phyloP scores from a whole-genome alignment of 2,888 invertebrate species.

The Mesochorus sp. region DNA sequence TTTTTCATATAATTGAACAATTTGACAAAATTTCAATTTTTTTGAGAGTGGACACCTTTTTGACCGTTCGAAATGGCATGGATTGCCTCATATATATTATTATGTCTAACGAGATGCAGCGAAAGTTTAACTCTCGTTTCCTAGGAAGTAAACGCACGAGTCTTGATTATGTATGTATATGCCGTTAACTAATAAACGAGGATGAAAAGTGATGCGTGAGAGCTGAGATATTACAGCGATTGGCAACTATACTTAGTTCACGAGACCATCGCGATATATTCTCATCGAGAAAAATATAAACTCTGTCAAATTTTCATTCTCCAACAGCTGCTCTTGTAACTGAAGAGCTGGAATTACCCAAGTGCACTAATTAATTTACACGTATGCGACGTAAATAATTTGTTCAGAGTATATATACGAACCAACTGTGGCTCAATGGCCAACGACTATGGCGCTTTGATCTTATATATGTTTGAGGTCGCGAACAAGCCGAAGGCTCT shows the following conservation, averaged over 20 bases:
- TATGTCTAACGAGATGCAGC: no score
- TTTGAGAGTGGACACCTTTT: no score
- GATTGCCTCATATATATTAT: no score
- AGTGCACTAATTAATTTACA: not conserved
- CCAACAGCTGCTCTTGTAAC: no score
- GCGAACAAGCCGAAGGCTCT: not conserved
- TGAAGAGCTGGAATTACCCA: no score
- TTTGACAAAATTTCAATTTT: no score
- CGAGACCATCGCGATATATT: not conserved
- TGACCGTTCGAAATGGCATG: no score
- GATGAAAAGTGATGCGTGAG: not conserved
- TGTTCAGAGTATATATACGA: not conserved
- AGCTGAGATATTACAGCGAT: not conserved
- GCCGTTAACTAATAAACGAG: not conserved
- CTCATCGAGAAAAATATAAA: not conserved
- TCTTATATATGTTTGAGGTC: not conserved
- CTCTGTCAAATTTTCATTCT: not conserved
- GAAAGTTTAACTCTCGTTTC: no score
- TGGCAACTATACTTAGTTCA: not conserved
- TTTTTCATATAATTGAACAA: no score
- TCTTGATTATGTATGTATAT: not conserved
- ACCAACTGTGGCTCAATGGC: not conserved
- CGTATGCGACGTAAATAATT: not conserved
- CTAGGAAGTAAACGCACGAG: constrained; percentile 21
- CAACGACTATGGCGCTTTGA: not conserved